Percentiles rank a stretch among this genome's conserved stretches.
These are phyloP conservation scores for Acanthornis magna DNA, from an alignment of 2,797 vertebrate species.

Conservation along the genomic window DNA sequence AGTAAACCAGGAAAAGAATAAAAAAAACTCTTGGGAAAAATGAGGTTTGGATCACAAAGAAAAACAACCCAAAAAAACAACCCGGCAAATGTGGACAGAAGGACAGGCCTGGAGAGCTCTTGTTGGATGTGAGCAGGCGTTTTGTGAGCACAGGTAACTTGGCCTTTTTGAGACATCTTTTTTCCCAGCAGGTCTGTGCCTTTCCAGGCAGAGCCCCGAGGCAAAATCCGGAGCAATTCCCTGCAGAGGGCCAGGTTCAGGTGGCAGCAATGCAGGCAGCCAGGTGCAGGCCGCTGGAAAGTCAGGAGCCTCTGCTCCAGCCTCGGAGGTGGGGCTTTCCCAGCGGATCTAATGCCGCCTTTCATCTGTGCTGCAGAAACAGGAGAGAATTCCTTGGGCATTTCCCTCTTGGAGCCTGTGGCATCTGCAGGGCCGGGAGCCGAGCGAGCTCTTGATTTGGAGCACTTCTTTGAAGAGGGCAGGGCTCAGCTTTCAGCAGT, in stretches of 20 bases:
- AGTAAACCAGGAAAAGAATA: background rate
- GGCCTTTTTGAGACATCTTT: background rate
- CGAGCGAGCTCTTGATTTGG: background rate
- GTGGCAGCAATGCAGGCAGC: background rate
- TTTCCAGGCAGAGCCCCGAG: background rate
- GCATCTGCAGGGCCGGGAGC: background rate
- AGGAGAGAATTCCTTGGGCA: background rate
- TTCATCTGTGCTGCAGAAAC: conserved; percentile 8
- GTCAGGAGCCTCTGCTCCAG: background rate
- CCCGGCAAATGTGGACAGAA: background rate
- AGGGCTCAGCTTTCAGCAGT: background rate
- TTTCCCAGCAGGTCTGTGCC: background rate
- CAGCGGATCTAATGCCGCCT: background rate
- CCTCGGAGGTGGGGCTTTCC: conserved; percentile 6
- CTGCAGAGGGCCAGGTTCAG: background rate
- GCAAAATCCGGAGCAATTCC: background rate
- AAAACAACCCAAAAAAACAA: background rate
- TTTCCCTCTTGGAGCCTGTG: background rate
- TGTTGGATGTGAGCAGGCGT: background rate
- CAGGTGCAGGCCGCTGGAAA: background rate
- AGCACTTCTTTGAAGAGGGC: background rate
- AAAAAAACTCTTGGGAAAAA: background rate
- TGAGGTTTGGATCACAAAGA: background rate
- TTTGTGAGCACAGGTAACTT: background rate
- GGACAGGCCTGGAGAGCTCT: background rate